Evolutionary conservation across 2,113 vertebrate genomes (phyloP), one percentile per base, ranked within the genome.

Genomic region (Phrynosoma blainvillii): DNA sequence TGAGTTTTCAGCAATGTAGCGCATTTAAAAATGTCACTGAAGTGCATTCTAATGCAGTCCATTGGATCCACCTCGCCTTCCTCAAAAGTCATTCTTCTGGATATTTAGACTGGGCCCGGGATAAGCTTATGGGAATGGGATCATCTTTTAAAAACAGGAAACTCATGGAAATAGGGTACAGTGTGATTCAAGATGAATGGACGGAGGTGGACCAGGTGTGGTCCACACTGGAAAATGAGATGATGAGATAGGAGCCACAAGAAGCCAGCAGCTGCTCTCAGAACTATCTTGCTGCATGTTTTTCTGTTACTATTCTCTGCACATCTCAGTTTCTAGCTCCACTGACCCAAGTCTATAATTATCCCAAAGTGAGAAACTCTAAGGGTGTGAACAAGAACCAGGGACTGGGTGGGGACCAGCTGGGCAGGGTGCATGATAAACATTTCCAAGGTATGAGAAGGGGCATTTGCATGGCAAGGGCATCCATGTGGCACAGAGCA

Each of bases 241-340:
- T 13, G 13, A 6, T 30, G 20, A 82, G 4, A 25, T n/a, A 13
- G 2, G 86, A 76, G 86, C 7, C 7, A 11, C 27, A 52, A 66
- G 80, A 77, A 23, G 68, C 7, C 27, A 12, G 12, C 7, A 23
- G 40, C 11, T 36, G 27, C 36, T 82, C 40, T 20, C 52, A 21
- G 11, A 87, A 27, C 30, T 10, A 25, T 23, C 70, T 82, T 52
- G 40, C 21, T 14, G 9, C n/a, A 9, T 14, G 25, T n/a, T 21
- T 88, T 82, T 76, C 71, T 36, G 36, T 25, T 47, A 25, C 71
- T 68, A 81, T 81, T 83, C 40, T 88, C 68, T 25, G 70, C 18
- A 4, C 36, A 40, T 82, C 79, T 76, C 70, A 18, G 40, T 76
- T 87, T 82, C 86, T 27, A 36, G 20, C 36, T 40, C 42, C 13